These are phyloP conservation scores for Yponomeuta malinellus DNA, from an alignment of 2,888 invertebrate species.

Conservation along the genomic window DNA sequence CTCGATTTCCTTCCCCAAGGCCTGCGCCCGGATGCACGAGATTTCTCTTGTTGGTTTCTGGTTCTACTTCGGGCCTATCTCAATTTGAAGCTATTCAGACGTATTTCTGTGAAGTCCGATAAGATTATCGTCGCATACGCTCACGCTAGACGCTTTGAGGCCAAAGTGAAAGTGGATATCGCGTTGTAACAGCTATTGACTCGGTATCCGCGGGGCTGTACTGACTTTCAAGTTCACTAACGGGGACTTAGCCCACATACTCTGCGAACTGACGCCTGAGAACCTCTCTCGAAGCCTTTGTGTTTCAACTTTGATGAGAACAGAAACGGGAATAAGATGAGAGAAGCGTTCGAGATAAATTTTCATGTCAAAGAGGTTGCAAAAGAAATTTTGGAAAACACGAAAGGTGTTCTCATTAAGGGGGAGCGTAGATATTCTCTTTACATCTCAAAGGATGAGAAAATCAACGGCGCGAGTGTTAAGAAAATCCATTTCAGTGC, in stretches of 20 bases:
- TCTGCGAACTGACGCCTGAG: background rate
- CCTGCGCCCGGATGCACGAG: conserved; percentile 53
- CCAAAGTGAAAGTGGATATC: conserved; percentile 40
- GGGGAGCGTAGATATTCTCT: conserved; percentile 28
- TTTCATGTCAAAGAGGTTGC: conserved; percentile 36
- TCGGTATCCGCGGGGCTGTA: conserved; percentile 9
- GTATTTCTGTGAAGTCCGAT: conserved; percentile 1
- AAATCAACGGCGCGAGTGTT: conserved; percentile 45
- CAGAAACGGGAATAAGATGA: background rate
- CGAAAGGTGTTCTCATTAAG: conserved; percentile 22
- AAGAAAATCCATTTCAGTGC: conserved; percentile 58
- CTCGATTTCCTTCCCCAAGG: conserved; percentile 58
- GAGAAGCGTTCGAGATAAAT: conserved; percentile 18
- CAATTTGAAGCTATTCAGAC: conserved; percentile 30
- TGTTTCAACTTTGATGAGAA: conserved; percentile 8
- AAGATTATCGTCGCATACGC: conserved; percentile 3
- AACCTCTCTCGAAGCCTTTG: background rate
- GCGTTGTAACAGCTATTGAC: conserved; percentile 28
- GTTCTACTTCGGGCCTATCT: conserved; percentile 39
- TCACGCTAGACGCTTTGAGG: background rate
- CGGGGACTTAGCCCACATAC: conserved; percentile 13
- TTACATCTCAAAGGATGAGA: conserved; percentile 53
- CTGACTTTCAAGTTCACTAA: conserved; percentile 15
- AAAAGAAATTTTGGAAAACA: conserved; percentile 24
- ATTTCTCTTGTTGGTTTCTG: conserved; percentile 62